Base-by-base conservation (phyloP, 1,140 invertebrate species). In the Pteromalus puparum region DNA sequence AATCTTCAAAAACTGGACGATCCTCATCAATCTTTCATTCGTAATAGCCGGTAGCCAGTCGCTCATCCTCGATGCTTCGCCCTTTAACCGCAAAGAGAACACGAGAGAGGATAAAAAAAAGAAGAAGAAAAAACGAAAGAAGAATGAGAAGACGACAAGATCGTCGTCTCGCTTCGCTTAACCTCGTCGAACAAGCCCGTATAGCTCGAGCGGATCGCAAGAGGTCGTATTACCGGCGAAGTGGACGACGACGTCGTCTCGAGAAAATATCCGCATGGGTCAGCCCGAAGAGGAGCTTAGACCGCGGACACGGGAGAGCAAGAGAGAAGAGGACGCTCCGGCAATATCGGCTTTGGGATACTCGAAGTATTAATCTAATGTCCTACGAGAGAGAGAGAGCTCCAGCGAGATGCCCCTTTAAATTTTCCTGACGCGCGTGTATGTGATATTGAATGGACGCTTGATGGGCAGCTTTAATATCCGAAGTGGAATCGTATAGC, bases 221-320 rank as follows among this genome's bases (percentile, higher is more conserved):
- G 61, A 42, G 87, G 85, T 86, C 87, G 88, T 88, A 88, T 88
- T 89, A 86, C 87, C 82, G 34, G 77, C 77, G 85, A 72, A 77
- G 87, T 85, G 74, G 65, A 81, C 78, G 61, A 42, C 48, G 67
- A 28, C 76, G 67, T 26, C 67, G 28, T 26, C 67, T 46, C 65
- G 88, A 85, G 87, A 91, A 92, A 93, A 92, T 92, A 92, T 93
- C 91, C 92, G 92, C 91, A 91, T 92, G 91, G 92, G 92, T 93
- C 92, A 93, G 92, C 92, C 53, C 90, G 67, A 88, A 91, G 91
- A 92, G 91, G 88, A 89, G 91, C 91, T 92, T 92, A 92, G 87
- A 92, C 89, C 87, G 86, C 84, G 87, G 88, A 91, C 90, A 61
- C 4, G 53, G 30, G n/a, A n/a, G n/a, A n/a, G n/a, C n/a, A n/a